Evolutionary conservation across 2,888 invertebrate genomes (phyloP), one percentile per base, ranked within the genome.

Genomic region (Ornithoptera priamus): DNA sequence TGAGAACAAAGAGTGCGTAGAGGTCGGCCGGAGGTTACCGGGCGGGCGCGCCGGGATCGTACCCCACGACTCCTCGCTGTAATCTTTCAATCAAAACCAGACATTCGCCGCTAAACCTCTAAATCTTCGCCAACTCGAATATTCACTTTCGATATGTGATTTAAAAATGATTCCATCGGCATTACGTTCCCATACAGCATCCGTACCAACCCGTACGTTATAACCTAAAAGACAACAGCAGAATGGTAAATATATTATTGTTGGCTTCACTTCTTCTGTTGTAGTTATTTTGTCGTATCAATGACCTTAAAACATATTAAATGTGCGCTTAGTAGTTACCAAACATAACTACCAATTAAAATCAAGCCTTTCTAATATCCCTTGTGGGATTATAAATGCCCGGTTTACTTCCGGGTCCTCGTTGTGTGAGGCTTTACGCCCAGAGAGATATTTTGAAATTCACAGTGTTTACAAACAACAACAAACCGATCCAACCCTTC

Each of bases 1-100:
- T 56, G 18, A 63, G 53, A 68, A 64, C 63, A 64, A 63, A 68
- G 59, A 57, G 57, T 46, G 63, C 63, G 63, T 18, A 59, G 42
- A 68, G 68, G 68, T 68, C 63, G 62, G 39, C 46, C 58, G 57
- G 50, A 50, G 63, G 67, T 63, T 42, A 4, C 56, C 56, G n/a
- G 57, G 22, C 20, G 20, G 8, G n/a, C n/a, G 57, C 6, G 57
- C 5, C n/a, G 57, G 20, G 6, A 20, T 7, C 57, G 8, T 57
- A 58, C 39, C 58, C 58, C 30, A 36, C n/a, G 22, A 59, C 59
- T 24, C 36, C 10, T n/a, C 50, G 20, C 42, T n/a, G 10, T 17
- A 68, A 68, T 63, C 18, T 68, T 15, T 46, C 50, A 46, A 59
- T 30, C 53, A 36, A 24, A 39, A 60, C 30, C 5, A 53, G 50